Base-by-base conservation (phyloP, 2,797 vertebrate genomes). In the Pseudomugil gertrudae region DNA sequence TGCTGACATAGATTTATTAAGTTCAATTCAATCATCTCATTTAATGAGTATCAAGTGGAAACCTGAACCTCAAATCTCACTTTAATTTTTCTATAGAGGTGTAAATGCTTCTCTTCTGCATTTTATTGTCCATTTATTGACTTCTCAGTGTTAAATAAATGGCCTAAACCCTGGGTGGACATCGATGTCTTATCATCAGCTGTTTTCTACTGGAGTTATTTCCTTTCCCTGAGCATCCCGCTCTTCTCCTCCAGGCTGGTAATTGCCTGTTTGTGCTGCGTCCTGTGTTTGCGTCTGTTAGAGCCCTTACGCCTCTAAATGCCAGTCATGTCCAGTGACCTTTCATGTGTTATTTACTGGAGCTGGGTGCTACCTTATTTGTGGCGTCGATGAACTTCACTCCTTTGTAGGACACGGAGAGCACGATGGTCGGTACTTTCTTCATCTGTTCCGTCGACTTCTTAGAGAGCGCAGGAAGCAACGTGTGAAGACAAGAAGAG, bases 401-500 rank as follows among this genome's bases (percentile, higher is more conserved):
- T 86, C 98, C 98, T 87, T 99, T 99, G 92, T 99, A 99, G 55
- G 98, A 98, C 78, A 99, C 97, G 0, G 98, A 99, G 29, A 99
- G 95, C 47, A 99, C 94, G 83, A 99, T 99, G 71, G 98, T 99
- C 72, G 98, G 98, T 50, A 99, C 95, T 79, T 99, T 99, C 93
- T 99, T 99, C 97, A 99, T 98, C 88, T 99, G 97, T 93, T 99
- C 98, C 43, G 98, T 97, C 78, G 98, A 98, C 94, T 99, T 99
- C 97, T 99, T 95, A 78, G 80, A 89, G 75, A 17, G 57, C 67
- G 50, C 63, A 66, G 24, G 62, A 63, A 67, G 19, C 3, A 13
- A 56, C 50, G 63, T 21, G 11, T 1, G 13, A 63, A 70, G 32
- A 63, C 19, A 61, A 23, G 35, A 33, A 63, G 32, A 62, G 38